phyloP scores from a whole-genome alignment of 1,140 invertebrate species.

The Gonatopus flavifemur region DNA sequence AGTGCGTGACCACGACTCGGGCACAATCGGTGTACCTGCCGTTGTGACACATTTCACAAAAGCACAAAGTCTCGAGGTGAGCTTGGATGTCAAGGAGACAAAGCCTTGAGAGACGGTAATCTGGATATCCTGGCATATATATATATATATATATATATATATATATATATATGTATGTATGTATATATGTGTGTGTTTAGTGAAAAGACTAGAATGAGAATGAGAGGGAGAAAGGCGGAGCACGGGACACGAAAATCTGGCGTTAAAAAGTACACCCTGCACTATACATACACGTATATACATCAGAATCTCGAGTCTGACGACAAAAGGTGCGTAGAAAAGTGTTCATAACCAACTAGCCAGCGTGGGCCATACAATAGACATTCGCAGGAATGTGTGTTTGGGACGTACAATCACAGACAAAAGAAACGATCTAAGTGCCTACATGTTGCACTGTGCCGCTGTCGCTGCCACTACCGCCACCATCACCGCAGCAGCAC shows the following conservation, averaged over 20 bases:
- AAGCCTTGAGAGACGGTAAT: no score
- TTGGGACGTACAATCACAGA: constrained; percentile 20
- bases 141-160: no score
- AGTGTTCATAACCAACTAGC: constrained; percentile 24
- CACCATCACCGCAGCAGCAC: no score
- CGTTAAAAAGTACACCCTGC: constrained; percentile 22
- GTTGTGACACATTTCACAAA: constrained; percentile 16
- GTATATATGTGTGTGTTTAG: no score
- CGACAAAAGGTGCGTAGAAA: constrained; percentile 27
- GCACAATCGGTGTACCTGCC: neutral
- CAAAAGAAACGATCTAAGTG: constrained; percentile 33
- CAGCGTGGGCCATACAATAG: constrained; percentile 21
- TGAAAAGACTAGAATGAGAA: no score
- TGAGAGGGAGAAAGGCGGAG: neutral
- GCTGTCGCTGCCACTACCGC: no score
- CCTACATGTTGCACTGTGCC: constrained; percentile 29
- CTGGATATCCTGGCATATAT: no score
- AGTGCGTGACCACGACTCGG: neutral
- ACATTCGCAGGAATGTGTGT: constrained; percentile 29
- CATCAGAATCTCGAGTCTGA: neutral
- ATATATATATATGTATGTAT: no score
- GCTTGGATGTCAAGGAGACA: no score
- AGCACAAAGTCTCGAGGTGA: no score
- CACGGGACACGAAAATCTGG: constrained; percentile 7
- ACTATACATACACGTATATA: no score